These are phyloP conservation scores for Resseliella maxima DNA, from an alignment of 2,888 invertebrate species.

Conservation along the genomic window DNA sequence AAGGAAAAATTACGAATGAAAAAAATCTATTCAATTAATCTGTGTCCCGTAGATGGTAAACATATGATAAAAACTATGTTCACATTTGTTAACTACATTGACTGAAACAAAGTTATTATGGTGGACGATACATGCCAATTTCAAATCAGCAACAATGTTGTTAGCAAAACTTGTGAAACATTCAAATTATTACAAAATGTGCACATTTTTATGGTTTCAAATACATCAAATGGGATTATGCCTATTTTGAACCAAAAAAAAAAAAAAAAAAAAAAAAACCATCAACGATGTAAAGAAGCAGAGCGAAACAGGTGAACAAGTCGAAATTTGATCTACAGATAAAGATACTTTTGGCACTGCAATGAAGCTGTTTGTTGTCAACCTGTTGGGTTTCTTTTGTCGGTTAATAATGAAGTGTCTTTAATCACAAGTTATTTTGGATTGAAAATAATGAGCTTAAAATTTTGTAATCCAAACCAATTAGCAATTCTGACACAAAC, in stretches of 20 bases:
- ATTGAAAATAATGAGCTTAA: not conserved
- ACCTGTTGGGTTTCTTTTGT: not conserved
- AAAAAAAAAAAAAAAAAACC: not conserved
- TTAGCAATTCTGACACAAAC: not conserved
- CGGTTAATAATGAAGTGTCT: not conserved
- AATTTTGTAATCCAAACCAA: not conserved
- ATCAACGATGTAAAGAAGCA: too few relatives aligned
- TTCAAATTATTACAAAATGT: constrained; percentile 27
- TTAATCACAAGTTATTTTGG: not conserved
- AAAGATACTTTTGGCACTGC: not conserved
- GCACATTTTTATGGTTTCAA: not conserved
- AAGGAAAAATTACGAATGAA: not conserved
- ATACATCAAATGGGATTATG: not conserved
- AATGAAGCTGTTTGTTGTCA: not conserved
- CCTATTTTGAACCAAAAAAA: not conserved
- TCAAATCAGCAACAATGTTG: not conserved
- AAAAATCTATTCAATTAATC: not conserved
- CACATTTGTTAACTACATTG: not conserved
- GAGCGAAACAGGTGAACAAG: not conserved
- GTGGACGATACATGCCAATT: not conserved
- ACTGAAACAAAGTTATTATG: not conserved
- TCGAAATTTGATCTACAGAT: not conserved
- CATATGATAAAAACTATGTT: not conserved
- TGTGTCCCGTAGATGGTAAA: not conserved
- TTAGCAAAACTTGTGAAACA: not conserved